Conservation (phyloP, 2,113 vertebrate genomes). For the Ammodytes dubius region DNA sequence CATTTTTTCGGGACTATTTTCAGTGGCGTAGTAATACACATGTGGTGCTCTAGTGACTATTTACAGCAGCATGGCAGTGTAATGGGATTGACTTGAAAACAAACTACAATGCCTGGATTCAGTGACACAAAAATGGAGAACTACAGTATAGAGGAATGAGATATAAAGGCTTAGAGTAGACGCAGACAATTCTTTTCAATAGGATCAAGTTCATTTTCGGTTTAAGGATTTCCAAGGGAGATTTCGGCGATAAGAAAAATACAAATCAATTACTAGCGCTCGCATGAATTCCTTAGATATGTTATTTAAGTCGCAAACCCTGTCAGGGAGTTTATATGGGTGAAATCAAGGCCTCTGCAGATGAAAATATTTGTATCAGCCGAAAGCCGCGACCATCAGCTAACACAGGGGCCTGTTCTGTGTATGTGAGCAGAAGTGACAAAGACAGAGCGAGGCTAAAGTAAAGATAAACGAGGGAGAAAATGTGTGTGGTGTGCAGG, state of each 20-base stretch:
- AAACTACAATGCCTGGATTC: not conserved
- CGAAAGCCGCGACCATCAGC: constrained; percentile 17
- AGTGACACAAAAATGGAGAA: not conserved
- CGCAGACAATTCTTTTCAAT: not conserved
- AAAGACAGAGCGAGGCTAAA: constrained; percentile 47
- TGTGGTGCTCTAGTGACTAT: not conserved
- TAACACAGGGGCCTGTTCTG: constrained; percentile 8
- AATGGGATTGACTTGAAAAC: not conserved
- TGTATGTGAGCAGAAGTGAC: not conserved
- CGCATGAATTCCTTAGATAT: constrained; percentile 1
- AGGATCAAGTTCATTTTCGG: constrained; percentile 4
- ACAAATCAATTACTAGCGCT: constrained; percentile 11
- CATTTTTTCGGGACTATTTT: not conserved
- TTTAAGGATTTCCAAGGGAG: constrained; percentile 14
- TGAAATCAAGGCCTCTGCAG: constrained; percentile 28
- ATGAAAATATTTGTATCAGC: constrained; percentile 26
- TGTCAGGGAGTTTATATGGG: not conserved
- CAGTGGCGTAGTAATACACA: not conserved
- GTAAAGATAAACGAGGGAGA: constrained; percentile 62
- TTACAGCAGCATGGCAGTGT: not conserved
- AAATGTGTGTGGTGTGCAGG: constrained; percentile 29
- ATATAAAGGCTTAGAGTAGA: not conserved
- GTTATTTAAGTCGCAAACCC: constrained; percentile 11
- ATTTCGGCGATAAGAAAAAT: constrained; percentile 16
- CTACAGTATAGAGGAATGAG: not conserved